Evolutionary conservation across 1,140 invertebrate species (phyloP), one percentile per base, ranked within the genome.

Genomic region (Lordiphosa collinella): DNA sequence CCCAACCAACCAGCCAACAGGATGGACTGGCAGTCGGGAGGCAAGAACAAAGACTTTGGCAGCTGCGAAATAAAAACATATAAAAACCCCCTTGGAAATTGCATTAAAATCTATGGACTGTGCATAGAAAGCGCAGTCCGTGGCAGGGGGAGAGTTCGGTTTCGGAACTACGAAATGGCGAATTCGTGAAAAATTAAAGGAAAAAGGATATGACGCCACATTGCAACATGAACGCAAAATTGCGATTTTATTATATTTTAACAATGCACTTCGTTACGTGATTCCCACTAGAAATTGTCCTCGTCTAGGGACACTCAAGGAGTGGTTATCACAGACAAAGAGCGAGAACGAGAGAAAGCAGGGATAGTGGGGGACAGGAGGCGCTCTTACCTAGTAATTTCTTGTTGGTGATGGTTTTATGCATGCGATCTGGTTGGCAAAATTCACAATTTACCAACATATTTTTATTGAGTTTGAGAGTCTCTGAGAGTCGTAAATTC

Each of bases 41-140:
- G 55, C 62, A 82, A 82, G 76, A 84, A 82, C 78, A 82, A 82
- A 84, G 78, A 68, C 78, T 84, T 82, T 84, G 78, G 78, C 76
- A 82, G 78, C 78, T 85, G 41, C 44, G 50, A 84, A 82, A 82
- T 84, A 82, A 82, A 82, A 82, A 78, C 69, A 65, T 69, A 73
- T 73, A 76, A 76, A 76, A 69, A 55, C 67, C 64, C 61, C 74
- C 58, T 66, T 44, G 47, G 63, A 86, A 86, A 86, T 86, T 86
- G 75, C 80, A 86, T 86, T 86, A 86, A 86, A 86, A 86, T 86
- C 82, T 86, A 86, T 86, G 82, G 80, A 86, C 71, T 86, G 75
- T 86, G 82, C 78, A 84, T 78, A 70, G 78, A 73, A 76, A 76
- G 48, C 40, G 43, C 35, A 41, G 34, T 31, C 4, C 18, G 0